Evolutionary conservation across 2,113 vertebrate species (phyloP), one percentile per base, ranked within the genome.

Genomic region (Varanus komodoensis): DNA sequence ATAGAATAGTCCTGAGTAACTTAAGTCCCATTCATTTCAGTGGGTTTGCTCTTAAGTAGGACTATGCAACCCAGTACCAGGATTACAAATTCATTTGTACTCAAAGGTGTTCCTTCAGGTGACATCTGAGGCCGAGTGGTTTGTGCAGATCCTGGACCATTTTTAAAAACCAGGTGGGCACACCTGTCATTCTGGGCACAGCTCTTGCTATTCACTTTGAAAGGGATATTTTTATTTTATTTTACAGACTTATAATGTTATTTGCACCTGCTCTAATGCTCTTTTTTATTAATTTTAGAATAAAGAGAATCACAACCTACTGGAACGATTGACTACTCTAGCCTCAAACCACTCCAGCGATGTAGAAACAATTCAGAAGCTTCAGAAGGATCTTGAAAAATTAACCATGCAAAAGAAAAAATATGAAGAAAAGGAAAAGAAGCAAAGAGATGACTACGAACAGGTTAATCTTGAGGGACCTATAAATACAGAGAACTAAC

Each of bases 291-390:
- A 48, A 29, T 54, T 85, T 79, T 90, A 99, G 99, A 98, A 93
- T 94, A 99, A 97, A 96, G 99, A 99, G 94, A 99, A 98, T 93
- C 96, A 97, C 2, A 97, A 98, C 1, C 94, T 99, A 90, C 90
- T 99, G 97, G 99, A 99, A 91, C 98, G 97, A 95, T 93, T 99
- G 94, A 98, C 99, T 12, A 96, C 7, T 80, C 94, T 99, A 91
- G 98, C 98, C 38, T 96, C 96, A 54, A 92, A 96, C 34, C 98
- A 97, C 25, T 94, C 97, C 32, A 94, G 97, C 14, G 98, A 98
- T 0, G 0, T 95, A 57, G 98, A 98, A 11, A 98, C 95, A 87
- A 96, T 98, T 91, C 99, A 99, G 88, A 97, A 94, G 93, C 94
- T 99, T 12, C 98, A 99, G 91, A 79, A 84, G 29, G 97, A 98